A percentile compares a stretch with the other conserved stretches of the same genome.
phyloP scores from a whole-genome alignment of 1,140 invertebrate species.

The Macrobrachium rosenbergii region DNA sequence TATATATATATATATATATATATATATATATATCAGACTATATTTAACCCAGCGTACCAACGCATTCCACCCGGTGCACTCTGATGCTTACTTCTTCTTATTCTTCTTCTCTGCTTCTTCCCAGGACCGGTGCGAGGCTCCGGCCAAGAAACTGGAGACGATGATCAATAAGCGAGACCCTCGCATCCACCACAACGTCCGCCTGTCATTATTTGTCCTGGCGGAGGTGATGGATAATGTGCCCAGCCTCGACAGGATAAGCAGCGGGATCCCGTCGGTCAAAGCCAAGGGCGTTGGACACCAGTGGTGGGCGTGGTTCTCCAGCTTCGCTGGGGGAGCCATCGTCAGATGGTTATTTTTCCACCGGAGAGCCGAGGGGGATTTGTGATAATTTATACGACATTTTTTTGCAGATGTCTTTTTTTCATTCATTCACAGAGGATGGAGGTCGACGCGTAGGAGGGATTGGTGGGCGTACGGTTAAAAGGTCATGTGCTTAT shows the following conservation, averaged over 20 bases:
- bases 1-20: no score
- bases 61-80: not conserved
- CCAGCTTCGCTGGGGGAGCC: not conserved
- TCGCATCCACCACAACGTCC: conserved; percentile 60
- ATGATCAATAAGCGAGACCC: conserved; percentile 55
- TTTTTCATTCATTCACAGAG: no score
- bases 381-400: conserved; percentile 3
- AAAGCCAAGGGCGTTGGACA: conserved; percentile 10
- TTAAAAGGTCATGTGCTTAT: no score
- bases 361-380: not conserved
- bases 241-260: conserved; percentile 55
- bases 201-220: conserved; percentile 64
- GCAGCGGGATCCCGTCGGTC: conserved; percentile 7
- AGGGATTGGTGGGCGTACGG: no score
- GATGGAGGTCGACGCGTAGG: no score
- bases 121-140: conserved; percentile 26
- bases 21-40: no score
- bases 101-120: conserved; percentile 4
- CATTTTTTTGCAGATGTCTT: not conserved
- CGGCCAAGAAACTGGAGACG: conserved; percentile 30
- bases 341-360: not conserved
- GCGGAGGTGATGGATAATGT: conserved; percentile 65
- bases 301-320: conserved; percentile 45
- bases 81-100: not conserved
- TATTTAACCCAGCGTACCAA: no score